Conservation (phyloP, 2,113 vertebrate species). For the Progne subis region DNA sequence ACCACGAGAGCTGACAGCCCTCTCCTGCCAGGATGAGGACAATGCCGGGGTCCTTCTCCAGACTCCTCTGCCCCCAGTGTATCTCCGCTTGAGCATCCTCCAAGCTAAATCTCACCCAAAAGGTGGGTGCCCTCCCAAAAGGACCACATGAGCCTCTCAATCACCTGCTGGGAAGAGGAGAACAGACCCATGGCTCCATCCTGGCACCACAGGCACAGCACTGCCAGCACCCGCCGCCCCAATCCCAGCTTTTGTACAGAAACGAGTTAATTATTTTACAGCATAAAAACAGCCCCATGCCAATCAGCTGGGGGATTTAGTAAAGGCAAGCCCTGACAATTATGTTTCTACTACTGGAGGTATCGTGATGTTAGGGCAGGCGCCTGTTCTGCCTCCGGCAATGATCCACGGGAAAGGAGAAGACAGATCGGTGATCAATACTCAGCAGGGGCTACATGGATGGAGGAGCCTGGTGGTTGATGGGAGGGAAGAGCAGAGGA, state of each 20-base stretch:
- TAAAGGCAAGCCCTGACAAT: slow-evolving; percentile 6
- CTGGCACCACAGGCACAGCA: rapidly evolving
- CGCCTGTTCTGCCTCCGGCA: not conserved
- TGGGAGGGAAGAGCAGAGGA: not conserved
- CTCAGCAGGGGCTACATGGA: not conserved
- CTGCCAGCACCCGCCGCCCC: no score
- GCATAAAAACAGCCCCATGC: not conserved
- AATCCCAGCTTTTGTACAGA: not conserved
- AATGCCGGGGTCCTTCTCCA: not conserved
- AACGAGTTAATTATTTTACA: not conserved
- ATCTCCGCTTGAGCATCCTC: not conserved
- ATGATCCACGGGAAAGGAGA: not conserved
- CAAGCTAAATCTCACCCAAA: not conserved
- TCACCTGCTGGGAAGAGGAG: not conserved
- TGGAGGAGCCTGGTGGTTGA: not conserved
- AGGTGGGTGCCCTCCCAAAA: not conserved
- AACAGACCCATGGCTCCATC: not conserved
- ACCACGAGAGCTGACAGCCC: rapidly evolving
- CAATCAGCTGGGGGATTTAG: slow-evolving; percentile 13
- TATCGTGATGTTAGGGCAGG: not conserved
- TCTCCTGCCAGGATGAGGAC: not conserved
- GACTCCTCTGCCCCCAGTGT: not conserved
- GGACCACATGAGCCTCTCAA: not conserved
- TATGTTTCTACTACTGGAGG: not conserved
- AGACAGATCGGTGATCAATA: slow-evolving; percentile 17